These are phyloP conservation scores for Florisuga fusca DNA, from an alignment of 2,797 vertebrate species.

Conservation along the genomic window DNA sequence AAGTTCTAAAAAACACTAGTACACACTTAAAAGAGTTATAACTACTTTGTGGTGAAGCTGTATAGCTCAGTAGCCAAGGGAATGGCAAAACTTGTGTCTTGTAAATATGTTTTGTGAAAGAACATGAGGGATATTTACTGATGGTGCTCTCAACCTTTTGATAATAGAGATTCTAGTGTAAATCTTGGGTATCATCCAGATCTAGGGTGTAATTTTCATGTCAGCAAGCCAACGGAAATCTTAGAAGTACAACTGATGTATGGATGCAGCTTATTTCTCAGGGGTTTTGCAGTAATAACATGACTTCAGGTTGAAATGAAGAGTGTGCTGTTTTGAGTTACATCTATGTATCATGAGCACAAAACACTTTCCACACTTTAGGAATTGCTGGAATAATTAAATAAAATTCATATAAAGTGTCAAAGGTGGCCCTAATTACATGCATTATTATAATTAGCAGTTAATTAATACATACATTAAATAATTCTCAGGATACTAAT, in stretches of 20 bases:
- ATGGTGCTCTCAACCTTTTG: not conserved
- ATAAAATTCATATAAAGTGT: not conserved
- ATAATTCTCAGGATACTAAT: not conserved
- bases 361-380: not conserved
- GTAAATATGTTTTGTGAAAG: not conserved
- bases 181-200: not conserved
- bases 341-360: not conserved
- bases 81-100: not conserved
- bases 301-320: not conserved
- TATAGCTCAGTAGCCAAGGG: not conserved
- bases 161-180: not conserved
- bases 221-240: not conserved
- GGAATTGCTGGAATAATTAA: not conserved
- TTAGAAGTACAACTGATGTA: not conserved
- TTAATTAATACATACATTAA: not conserved
- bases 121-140: not conserved
- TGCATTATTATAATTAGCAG: not conserved
- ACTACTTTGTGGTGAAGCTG: not conserved
- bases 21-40: not conserved
- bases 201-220: not conserved
- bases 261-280: not conserved
- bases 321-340: not conserved
- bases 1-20: not conserved
- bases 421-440: not conserved
- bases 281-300: not conserved